Evolutionary conservation across 2,797 vertebrate species (phyloP), one percentile per base, ranked within the genome.

Genomic region (Notamacropus eugenii): DNA sequence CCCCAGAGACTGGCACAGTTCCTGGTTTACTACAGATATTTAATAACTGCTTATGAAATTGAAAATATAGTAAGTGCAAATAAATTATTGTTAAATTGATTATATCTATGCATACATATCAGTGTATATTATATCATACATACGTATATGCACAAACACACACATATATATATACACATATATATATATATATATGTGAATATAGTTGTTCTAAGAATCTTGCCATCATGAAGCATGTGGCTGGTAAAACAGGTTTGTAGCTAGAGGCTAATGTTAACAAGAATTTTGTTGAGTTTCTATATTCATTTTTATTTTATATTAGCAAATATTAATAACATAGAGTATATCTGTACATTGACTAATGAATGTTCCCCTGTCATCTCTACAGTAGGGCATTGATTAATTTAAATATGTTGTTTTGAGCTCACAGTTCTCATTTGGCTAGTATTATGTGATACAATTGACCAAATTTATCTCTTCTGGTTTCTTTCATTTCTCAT

Each of bases 401-500:
- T 67, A 67, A n/a, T 62, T 82, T 6, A 74, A 82, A 46, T 46
- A 1, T 46, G 19, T 82, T 46, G 13, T 67, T 67, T 46, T 82
- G 19, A 24, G n/a, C 67, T 9, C 1, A 82, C 16, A 82, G 46
- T 46, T 82, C 16, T 82, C 67, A 82, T 16, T 24, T 82, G 19
- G 22, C 67, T 19, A 24, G 2, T 9, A 46, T 40, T 74, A 74
- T 46, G 22, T 46, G n/a, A 82, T 82, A 82, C 6, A 40, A 24
- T 46, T 82, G 74, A 16, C n/a, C 8, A 46, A 46, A 82, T 46
- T 82, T 40, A 46, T 40, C 74, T 22, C 67, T 12, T 82, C n/a
- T 46, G n/a, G 67, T 5, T 74, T 40, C 99, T 99, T 99, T 91
- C 99, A 98, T 96, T 98, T 99, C 95, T 99, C 99, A 55, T 99